These are phyloP conservation scores for Thunnus maccoyii DNA, from an alignment of 2,113 vertebrate genomes.

Conservation along the genomic window DNA sequence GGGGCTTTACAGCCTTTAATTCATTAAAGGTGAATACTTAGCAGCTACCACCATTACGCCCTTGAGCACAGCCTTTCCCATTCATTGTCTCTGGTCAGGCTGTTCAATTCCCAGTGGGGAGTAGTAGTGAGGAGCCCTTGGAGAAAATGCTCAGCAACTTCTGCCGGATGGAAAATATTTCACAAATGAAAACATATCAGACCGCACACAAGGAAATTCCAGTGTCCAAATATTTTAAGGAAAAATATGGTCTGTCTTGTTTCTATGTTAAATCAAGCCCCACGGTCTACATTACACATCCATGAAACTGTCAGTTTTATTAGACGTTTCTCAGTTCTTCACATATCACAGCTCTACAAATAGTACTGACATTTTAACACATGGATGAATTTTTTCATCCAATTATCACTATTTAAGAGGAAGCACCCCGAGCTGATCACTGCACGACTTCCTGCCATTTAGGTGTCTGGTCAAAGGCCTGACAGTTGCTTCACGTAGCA, in stretches of 20 bases:
- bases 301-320: background rate
- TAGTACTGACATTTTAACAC: background rate
- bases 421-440: too few species aligned
- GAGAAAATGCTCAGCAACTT: too few species aligned
- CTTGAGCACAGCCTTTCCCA: background rate
- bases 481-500: background rate
- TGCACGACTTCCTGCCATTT: too few species aligned
- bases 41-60: too few species aligned
- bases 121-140: too few species aligned
- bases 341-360: background rate
- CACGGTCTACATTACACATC: background rate
- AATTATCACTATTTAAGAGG: too few species aligned
- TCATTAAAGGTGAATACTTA: background rate
- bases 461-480: conserved; percentile 1
- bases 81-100: background rate
- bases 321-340: too few species aligned
- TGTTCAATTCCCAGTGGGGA: background rate
- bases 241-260: background rate
- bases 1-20: background rate
- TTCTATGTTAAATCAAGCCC: background rate
- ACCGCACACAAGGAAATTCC: background rate
- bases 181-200: background rate
- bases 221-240: background rate
- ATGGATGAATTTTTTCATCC: background rate
- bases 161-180: too few species aligned